Conservation (phyloP, 1,140 invertebrate species). For the Campoletis sonorensis region DNA sequence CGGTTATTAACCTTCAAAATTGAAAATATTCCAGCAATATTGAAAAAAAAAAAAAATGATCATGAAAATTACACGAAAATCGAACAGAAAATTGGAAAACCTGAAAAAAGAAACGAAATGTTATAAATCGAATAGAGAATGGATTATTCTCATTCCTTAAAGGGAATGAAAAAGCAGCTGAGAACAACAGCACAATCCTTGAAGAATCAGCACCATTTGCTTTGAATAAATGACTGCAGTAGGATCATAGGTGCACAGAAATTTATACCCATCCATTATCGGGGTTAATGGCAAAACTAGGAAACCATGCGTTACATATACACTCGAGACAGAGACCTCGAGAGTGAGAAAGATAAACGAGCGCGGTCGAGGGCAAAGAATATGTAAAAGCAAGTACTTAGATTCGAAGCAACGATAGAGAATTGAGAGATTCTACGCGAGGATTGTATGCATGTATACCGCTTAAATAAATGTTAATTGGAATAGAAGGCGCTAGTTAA, state of each 20-base stretch:
- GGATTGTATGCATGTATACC: not conserved
- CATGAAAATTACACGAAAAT: too few relatives aligned
- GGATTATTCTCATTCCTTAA: too few relatives aligned
- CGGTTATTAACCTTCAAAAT: too few relatives aligned
- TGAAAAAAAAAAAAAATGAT: too few relatives aligned
- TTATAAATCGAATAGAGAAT: too few relatives aligned
- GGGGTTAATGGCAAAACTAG: slow-evolving; percentile 19
- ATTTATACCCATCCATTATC: not conserved
- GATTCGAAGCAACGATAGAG: slow-evolving; percentile 7
- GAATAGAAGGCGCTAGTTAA: too few relatives aligned
- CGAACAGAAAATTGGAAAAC: too few relatives aligned
- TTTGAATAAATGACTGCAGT: not conserved
- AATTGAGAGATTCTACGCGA: not conserved
- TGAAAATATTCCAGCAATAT: too few relatives aligned
- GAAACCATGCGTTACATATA: not conserved
- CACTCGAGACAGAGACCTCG: not conserved
- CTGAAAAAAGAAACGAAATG: too few relatives aligned
- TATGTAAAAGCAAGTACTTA: slow-evolving; percentile 8
- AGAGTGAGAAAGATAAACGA: slow-evolving; percentile 3
- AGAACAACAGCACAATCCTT: too few relatives aligned
- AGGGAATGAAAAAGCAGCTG: too few relatives aligned
- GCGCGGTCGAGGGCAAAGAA: slow-evolving; percentile 17
- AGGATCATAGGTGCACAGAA: not conserved
- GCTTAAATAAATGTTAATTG: not conserved
- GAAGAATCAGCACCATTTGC: too few relatives aligned